Evolutionary conservation across 2,888 invertebrate genomes (phyloP).

Genomic region (Protophormia terraenovae): DNA sequence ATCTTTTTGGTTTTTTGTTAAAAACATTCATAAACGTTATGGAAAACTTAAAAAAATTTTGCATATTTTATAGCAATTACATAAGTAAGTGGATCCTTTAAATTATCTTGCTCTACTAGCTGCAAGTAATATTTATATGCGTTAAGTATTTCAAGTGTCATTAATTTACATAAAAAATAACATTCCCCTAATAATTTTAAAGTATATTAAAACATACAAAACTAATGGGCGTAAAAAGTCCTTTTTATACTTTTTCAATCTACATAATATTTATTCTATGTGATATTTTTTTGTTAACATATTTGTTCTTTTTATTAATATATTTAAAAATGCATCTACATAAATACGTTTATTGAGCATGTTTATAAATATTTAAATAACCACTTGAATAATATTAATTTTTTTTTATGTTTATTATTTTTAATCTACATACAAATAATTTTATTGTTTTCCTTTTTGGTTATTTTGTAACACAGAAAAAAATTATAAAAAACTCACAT

Average conservation of each 20-base stretch:
- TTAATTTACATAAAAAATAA: background rate
- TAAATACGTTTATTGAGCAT: conserved; percentile 22
- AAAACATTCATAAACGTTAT: too few species aligned
- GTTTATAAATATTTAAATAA: conserved; percentile 52
- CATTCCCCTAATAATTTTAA: too few species aligned
- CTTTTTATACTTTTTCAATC: background rate
- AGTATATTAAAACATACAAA: background rate
- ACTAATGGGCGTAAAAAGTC: background rate
- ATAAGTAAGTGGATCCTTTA: too few species aligned
- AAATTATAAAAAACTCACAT: background rate
- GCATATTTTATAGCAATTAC: too few species aligned
- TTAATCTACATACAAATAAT: conserved; percentile 22
- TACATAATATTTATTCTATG: background rate
- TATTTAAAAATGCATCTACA: conserved; percentile 1
- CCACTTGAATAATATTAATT: conserved; percentile 32
- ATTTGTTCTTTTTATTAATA: background rate
- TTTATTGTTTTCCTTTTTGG: background rate
- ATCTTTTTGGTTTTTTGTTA: too few species aligned
- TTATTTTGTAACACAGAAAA: background rate
- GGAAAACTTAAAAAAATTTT: too few species aligned
- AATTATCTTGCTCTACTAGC: too few species aligned
- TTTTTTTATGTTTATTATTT: background rate
- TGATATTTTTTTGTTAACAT: background rate
- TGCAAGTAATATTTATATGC: background rate
- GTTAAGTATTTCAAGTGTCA: background rate